phyloP scores from a whole-genome alignment of 2,797 vertebrate species.

The Tamandua tetradactyla region DNA sequence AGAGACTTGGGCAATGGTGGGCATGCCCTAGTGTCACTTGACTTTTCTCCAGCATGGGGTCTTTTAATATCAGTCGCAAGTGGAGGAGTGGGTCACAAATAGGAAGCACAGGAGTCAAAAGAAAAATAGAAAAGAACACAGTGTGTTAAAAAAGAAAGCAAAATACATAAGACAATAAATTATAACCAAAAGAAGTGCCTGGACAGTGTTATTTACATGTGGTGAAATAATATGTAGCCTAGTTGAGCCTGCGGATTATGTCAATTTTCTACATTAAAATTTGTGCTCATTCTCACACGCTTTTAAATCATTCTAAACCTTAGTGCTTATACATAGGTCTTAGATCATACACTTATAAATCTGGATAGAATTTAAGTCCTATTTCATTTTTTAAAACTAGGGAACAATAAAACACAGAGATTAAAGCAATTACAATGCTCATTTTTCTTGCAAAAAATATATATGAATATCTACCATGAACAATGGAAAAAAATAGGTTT shows the following conservation, averaged over 20 bases:
- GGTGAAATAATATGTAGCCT: neutral
- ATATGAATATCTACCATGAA: neutral
- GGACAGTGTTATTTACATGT: neutral
- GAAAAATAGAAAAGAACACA: neutral
- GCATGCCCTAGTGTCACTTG: neutral
- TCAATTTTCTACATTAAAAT: slow-evolving; percentile 36
- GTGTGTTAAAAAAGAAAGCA: neutral
- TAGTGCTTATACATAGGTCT: neutral
- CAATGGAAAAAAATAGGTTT: neutral
- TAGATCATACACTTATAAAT: neutral
- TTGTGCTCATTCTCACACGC: neutral
- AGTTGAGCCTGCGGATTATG: neutral
- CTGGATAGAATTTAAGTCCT: neutral
- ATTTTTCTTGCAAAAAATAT: neutral
- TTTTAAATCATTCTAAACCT: slow-evolving; percentile 33
- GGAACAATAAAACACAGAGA: neutral
- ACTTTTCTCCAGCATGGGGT: neutral
- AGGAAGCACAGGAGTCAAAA: neutral
- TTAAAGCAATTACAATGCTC: neutral
- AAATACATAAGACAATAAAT: neutral
- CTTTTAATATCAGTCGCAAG: neutral
- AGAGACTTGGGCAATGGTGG: neutral
- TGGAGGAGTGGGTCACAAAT: neutral
- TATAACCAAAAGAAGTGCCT: neutral
- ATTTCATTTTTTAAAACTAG: slow-evolving; percentile 37